Percentiles rank a stretch among this genome's conserved stretches.
Conservation (phyloP, 2,113 vertebrate genomes). For the Abramis brama region DNA sequence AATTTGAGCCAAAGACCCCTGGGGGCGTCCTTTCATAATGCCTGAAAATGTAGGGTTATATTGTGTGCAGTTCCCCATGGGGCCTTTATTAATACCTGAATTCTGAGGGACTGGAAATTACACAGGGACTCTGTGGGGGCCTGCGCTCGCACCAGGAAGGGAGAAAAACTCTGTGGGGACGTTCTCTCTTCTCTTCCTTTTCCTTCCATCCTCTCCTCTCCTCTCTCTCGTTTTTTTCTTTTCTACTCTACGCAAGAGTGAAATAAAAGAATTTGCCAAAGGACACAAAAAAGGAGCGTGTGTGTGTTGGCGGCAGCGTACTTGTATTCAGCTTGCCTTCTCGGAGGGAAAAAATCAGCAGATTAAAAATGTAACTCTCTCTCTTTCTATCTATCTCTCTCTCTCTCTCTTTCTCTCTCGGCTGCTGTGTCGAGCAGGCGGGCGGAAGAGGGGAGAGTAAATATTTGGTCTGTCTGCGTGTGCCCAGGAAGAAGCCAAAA, state of each 20-base stretch:
- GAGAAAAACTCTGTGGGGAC: conserved; percentile 98
- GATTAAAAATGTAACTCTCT: conserved; percentile 86
- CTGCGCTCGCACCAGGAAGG: conserved; percentile 96
- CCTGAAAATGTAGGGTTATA: conserved; percentile 99
- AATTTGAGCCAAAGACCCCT: conserved; percentile 99
- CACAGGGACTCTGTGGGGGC: conserved; percentile 98
- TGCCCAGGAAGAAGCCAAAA: conserved; percentile 58
- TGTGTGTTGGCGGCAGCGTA: conserved; percentile 90
- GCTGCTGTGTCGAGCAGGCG: conserved; percentile 66
- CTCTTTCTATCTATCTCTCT: conserved; percentile 50
- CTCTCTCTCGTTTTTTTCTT: conserved; percentile 6
- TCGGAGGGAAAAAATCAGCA: conserved; percentile 87
- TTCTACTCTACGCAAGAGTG: conserved; percentile 95
- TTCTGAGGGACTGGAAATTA: conserved; percentile 99
- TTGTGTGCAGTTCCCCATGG: conserved; percentile 99
- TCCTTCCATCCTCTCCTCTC: conserved; percentile 65
- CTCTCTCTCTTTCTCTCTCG: conserved; percentile 60
- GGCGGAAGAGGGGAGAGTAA: conserved; percentile 66
- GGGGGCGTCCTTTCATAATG: conserved; percentile 99
- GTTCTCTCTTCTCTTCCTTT: conserved; percentile 77
- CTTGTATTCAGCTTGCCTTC: conserved; percentile 94
- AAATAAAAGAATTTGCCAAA: conserved; percentile 99
- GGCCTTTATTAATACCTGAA: conserved; percentile 99
- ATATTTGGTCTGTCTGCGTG: conserved; percentile 71
- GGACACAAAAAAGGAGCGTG: conserved; percentile 85